Conservation (phyloP, 2,113 vertebrate genomes). For the Chunga burmeisteri region DNA sequence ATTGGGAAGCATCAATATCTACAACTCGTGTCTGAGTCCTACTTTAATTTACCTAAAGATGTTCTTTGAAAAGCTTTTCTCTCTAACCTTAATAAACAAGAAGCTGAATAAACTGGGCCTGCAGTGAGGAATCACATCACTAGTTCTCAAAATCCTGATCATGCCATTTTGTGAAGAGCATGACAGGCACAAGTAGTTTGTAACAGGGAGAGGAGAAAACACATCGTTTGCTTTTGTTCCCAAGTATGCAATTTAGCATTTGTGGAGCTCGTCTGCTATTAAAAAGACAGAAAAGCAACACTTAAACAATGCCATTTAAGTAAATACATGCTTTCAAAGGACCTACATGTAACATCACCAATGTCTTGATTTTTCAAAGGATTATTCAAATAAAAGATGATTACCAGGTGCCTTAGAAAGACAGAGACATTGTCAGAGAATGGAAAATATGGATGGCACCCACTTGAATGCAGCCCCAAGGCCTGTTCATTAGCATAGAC, state of each 20-base stretch:
- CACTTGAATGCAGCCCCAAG: neutral
- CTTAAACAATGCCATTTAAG: too few relatives aligned
- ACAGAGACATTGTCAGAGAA: neutral
- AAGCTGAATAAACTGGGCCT: neutral
- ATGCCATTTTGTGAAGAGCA: neutral
- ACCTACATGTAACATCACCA: neutral
- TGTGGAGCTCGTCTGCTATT: neutral
- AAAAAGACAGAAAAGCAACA: neutral
- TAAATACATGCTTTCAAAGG: neutral
- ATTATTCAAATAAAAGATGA: neutral
- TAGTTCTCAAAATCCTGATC: neutral
- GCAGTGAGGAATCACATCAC: neutral
- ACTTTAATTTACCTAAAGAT: rapidly evolving
- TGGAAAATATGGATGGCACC: too few relatives aligned
- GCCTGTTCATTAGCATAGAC: too few relatives aligned
- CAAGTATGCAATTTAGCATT: neutral
- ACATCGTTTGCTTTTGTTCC: neutral
- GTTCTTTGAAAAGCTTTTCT: too few relatives aligned
- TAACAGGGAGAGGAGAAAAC: neutral
- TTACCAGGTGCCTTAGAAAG: neutral
- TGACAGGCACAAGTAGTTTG: too few relatives aligned
- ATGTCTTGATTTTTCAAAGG: neutral
- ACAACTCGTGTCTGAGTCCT: neutral
- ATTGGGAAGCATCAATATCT: rapidly evolving
- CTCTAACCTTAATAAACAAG: neutral